These are phyloP conservation scores for Lipotes vexillifer DNA, from an alignment of 2,113 vertebrate species.

Conservation along the genomic window DNA sequence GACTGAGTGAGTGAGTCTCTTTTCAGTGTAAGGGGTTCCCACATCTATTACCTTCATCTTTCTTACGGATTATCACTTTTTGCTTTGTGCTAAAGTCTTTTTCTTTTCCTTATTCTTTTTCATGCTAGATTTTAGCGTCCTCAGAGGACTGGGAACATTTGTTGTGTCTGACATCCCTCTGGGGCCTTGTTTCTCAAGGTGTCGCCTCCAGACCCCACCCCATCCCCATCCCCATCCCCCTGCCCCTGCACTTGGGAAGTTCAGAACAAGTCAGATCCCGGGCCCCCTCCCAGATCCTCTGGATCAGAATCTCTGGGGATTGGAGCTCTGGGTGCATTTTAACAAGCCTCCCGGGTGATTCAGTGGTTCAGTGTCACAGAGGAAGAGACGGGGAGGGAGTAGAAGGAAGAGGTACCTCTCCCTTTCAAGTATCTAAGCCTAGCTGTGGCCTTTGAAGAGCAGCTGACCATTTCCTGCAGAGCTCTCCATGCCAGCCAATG, in stretches of 20 bases:
- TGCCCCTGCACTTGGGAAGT: neutral
- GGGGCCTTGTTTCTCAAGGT: neutral
- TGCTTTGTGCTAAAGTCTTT: neutral
- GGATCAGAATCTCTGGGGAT: neutral
- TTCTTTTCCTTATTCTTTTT: neutral
- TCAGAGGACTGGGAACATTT: neutral
- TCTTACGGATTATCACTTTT: neutral
- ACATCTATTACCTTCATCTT: neutral
- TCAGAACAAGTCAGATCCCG: neutral
- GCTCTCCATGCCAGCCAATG: fast-evolving
- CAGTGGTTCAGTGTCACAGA: neutral
- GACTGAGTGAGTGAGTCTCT: neutral
- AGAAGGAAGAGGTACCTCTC: neutral
- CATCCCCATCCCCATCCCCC: too few relatives aligned
- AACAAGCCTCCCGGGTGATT: neutral
- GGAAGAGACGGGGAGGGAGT: neutral
- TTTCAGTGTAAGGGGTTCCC: neutral
- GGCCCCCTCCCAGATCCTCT: neutral
- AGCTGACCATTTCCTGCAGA: neutral
- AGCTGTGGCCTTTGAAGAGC: neutral
- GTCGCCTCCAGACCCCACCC: neutral
- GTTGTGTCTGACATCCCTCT: too few relatives aligned
- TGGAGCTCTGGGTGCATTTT: neutral
- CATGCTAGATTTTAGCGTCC: neutral
- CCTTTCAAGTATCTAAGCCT: neutral